Conservation (phyloP, 2,888 invertebrate species). For the Tigriopus californicus region DNA sequence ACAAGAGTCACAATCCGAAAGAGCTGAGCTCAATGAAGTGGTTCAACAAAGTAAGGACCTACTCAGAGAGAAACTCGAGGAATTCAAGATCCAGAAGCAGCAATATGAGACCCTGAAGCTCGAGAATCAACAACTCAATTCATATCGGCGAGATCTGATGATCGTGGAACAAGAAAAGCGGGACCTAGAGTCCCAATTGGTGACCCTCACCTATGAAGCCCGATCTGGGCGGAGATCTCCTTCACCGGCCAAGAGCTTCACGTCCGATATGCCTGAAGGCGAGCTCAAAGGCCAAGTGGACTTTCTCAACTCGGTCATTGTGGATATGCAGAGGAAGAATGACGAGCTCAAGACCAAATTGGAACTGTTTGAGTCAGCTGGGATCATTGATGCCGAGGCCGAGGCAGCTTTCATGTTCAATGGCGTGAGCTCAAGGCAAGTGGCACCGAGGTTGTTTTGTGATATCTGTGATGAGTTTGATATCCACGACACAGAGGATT, state of each 20-base stretch:
- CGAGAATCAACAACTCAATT: constrained; percentile 9
- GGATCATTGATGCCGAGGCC: constrained; percentile 26
- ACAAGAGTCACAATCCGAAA: background rate
- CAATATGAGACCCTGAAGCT: background rate
- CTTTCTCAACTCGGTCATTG: constrained; percentile 89
- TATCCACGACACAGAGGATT: constrained; percentile 91
- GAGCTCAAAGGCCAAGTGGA: constrained; percentile 32
- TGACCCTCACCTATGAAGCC: background rate
- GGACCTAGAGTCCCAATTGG: constrained; percentile 9
- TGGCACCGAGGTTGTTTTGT: constrained; percentile 70
- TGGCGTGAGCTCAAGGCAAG: constrained; percentile 16
- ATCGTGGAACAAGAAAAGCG: constrained; percentile 18
- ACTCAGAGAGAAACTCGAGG: constrained; percentile 9
- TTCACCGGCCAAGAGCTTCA: background rate
- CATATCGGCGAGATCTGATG: constrained; percentile 9
- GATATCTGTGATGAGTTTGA: constrained; percentile 96
- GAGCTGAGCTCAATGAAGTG: constrained; percentile 5
- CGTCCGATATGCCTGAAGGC: background rate
- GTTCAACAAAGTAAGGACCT: background rate
- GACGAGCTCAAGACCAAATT: constrained; percentile 58
- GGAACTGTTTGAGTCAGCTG: constrained; percentile 52
- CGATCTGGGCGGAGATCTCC: background rate
- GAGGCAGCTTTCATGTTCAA: background rate
- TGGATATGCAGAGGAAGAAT: constrained; percentile 84
- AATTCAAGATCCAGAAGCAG: background rate